These are phyloP conservation scores for Paracentrotus lividus DNA, from an alignment of 53 echinoderm and acorn worm species.

Conservation along the genomic window DNA sequence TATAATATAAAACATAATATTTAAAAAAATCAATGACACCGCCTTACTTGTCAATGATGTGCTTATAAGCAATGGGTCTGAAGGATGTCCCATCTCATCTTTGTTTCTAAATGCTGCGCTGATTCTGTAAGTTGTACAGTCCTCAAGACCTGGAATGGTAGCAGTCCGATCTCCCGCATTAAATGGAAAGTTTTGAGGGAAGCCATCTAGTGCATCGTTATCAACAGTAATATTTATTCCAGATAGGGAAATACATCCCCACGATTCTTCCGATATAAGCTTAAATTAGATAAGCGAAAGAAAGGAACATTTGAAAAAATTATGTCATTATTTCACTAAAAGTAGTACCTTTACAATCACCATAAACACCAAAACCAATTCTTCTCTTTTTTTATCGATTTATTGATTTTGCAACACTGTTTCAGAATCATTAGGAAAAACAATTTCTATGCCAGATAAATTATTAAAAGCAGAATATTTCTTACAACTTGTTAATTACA, in stretches of 20 bases:
- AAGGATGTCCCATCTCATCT: not conserved
- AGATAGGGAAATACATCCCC: not conserved
- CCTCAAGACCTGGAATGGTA: not conserved
- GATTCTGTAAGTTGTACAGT: not conserved
- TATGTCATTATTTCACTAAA: too few relatives aligned
- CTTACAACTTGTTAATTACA: too few relatives aligned
- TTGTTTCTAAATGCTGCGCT: slow-evolving; percentile 10
- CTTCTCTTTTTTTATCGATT: too few relatives aligned
- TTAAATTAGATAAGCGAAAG: not conserved
- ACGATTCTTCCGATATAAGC: not conserved
- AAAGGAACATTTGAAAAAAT: not conserved
- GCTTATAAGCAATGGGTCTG: not conserved
- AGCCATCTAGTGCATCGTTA: not conserved
- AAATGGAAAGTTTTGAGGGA: not conserved
- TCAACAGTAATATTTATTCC: not conserved
- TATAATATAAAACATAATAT: too few relatives aligned
- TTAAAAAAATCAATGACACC: not conserved
- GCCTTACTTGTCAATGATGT: slow-evolving; percentile 16
- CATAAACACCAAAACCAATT: too few relatives aligned
- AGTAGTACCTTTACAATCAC: too few relatives aligned
- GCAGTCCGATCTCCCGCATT: not conserved
- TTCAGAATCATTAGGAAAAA: too few relatives aligned
- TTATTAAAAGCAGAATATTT: too few relatives aligned
- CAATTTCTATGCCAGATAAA: too few relatives aligned
- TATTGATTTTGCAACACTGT: too few relatives aligned